Conservation (phyloP, 2,113 vertebrate genomes). For the Leucopsar rothschildi region DNA sequence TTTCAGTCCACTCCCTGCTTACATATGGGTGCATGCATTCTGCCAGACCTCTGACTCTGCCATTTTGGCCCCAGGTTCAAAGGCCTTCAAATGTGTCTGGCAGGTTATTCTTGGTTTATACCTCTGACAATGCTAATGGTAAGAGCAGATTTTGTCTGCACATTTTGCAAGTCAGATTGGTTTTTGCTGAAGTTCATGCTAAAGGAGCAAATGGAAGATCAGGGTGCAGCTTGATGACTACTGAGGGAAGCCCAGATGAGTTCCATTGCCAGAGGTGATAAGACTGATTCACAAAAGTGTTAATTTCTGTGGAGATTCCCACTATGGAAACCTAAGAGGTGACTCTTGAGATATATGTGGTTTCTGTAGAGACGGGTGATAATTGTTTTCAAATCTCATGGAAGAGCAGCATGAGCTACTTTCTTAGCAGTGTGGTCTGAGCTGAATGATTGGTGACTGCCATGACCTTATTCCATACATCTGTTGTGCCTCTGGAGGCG, state of each 20-base stretch:
- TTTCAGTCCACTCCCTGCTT: neutral
- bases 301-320: neutral
- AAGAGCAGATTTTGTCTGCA: neutral
- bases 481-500: neutral
- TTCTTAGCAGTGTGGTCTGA: neutral
- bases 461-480: neutral
- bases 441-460: neutral
- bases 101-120: neutral
- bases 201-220: neutral
- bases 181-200: neutral
- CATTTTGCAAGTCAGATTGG: neutral
- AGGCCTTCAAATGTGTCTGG: neutral
- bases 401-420: neutral
- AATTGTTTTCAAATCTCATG: neutral
- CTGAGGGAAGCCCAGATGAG: neutral
- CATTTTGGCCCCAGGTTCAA: conserved; percentile 45
- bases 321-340: neutral
- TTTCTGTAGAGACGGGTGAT: neutral
- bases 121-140: neutral
- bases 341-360: neutral
- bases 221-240: neutral
- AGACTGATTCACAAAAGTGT: neutral
- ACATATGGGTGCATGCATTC: neutral
- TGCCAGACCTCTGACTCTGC: conserved; percentile 18
- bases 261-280: neutral